A percentile compares a stretch with the other conserved stretches of the same genome.
These are phyloP conservation scores for Chlorops oryzae DNA, from an alignment of 1,140 invertebrate genomes.

Conservation along the genomic window DNA sequence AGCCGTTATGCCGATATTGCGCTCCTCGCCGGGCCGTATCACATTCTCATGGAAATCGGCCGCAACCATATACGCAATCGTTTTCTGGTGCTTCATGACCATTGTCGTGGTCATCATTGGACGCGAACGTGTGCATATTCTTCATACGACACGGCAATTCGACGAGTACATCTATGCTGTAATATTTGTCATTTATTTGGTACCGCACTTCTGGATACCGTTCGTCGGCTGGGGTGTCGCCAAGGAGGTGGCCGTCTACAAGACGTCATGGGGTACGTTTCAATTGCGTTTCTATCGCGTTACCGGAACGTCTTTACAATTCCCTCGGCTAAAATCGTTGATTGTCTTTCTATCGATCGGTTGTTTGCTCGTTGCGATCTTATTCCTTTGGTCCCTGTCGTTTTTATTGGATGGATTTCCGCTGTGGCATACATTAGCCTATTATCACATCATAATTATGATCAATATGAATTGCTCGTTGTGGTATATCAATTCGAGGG, in stretches of 20 bases:
- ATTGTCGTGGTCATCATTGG: conserved; percentile 53
- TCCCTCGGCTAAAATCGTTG: conserved; percentile 53
- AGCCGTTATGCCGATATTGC: conserved; percentile 56
- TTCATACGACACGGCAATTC: conserved; percentile 53
- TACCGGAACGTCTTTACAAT: conserved; percentile 53
- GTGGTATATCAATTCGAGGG: conserved; percentile 60
- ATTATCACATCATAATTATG: conserved; percentile 59
- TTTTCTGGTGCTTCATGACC: conserved; percentile 54
- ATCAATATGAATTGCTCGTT: conserved; percentile 61
- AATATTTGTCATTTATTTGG: conserved; percentile 56
- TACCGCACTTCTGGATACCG: conserved; percentile 55
- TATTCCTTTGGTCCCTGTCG: conserved; percentile 53
- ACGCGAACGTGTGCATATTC: conserved; percentile 53
- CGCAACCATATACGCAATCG: conserved; percentile 55
- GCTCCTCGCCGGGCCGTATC: conserved; percentile 49
- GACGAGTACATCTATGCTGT: conserved; percentile 60
- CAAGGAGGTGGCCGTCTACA: conserved; percentile 57
- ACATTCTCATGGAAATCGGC: conserved; percentile 55
- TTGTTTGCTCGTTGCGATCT: conserved; percentile 53
- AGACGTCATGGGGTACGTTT: conserved; percentile 57
- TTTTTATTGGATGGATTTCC: conserved; percentile 54
- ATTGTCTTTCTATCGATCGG: conserved; percentile 56
- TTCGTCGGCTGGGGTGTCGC: conserved; percentile 54
- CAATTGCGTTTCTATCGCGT: conserved; percentile 52
- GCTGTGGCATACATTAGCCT: conserved; percentile 55